A percentile compares a stretch with the other conserved stretches of the same genome.
These are phyloP conservation scores for Globia sparganii DNA, from an alignment of 2,888 invertebrate species.

Conservation along the genomic window DNA sequence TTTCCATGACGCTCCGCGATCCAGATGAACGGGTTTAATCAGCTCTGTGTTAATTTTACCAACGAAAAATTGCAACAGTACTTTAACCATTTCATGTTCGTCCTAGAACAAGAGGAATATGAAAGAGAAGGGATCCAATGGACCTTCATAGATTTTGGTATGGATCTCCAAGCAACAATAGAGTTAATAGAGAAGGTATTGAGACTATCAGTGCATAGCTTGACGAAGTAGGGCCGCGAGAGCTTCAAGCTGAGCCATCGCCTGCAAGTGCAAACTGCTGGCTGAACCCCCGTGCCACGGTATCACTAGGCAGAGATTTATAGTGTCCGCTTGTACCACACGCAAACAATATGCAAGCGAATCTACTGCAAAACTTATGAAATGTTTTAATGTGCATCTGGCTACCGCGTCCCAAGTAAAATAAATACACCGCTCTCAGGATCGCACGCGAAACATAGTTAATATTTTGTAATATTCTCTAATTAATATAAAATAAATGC, in stretches of 20 bases:
- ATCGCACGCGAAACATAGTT: slow-evolving; percentile 63
- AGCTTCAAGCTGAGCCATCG: slow-evolving; percentile 82
- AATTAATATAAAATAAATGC: slow-evolving; percentile 23
- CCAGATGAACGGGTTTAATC: slow-evolving; percentile 98
- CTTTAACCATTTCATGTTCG: slow-evolving; percentile 99
- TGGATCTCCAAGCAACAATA: slow-evolving; percentile 97
- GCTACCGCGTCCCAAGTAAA: slow-evolving; percentile 69
- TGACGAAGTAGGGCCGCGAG: slow-evolving; percentile 78
- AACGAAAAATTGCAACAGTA: slow-evolving; percentile 98
- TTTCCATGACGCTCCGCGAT: slow-evolving; percentile 79
- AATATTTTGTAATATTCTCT: slow-evolving; percentile 19
- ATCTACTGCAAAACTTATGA: slow-evolving; percentile 69
- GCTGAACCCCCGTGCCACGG: slow-evolving; percentile 74
- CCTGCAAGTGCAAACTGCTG: slow-evolving; percentile 78
- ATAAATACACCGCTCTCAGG: slow-evolving; percentile 64
- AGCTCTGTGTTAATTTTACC: slow-evolving; percentile 98
- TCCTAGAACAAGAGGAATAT: slow-evolving; percentile 98
- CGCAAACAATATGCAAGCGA: slow-evolving; percentile 70
- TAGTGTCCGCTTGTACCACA: slow-evolving; percentile 73
- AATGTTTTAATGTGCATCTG: slow-evolving; percentile 66
- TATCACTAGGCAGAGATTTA: slow-evolving; percentile 70
- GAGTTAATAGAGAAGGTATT: slow-evolving; percentile 97
- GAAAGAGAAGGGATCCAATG: slow-evolving; percentile 97
- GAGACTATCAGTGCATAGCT: slow-evolving; percentile 75
- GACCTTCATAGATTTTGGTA: slow-evolving; percentile 98